Percentiles rank a stretch among this genome's conserved stretches.
Conservation (phyloP, 2,113 vertebrate species). For the Mungos mungo region DNA sequence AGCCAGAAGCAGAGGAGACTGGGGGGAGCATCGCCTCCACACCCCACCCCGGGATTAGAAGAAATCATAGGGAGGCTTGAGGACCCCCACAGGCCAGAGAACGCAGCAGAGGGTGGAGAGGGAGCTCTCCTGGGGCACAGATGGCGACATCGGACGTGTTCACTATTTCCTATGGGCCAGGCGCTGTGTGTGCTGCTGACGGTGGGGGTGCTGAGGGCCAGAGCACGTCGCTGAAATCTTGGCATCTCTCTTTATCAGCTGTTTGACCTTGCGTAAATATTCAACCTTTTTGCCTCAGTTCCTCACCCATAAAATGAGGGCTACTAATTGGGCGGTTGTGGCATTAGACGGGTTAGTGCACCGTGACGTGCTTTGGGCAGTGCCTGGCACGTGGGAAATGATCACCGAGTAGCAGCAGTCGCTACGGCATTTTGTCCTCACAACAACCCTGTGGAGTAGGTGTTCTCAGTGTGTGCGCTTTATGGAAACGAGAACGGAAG, state of each 20-base stretch:
- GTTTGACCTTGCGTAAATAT: background rate
- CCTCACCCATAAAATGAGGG: background rate
- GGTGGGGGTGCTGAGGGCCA: rapidly evolving
- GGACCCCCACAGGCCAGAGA: background rate
- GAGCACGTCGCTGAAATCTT: background rate
- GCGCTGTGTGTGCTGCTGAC: rapidly evolving
- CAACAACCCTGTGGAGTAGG: rapidly evolving
- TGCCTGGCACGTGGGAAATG: background rate
- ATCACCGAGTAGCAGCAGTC: background rate
- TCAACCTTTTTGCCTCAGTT: background rate
- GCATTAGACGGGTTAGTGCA: background rate
- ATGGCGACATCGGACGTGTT: rapidly evolving
- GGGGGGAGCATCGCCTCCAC: rapidly evolving
- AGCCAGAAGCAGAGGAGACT: background rate
- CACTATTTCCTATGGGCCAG: background rate
- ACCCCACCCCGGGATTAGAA: background rate
- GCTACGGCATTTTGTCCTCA: background rate
- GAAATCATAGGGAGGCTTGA: rapidly evolving
- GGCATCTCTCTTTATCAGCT: background rate
- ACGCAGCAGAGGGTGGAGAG: rapidly evolving
- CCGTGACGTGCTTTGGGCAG: background rate
- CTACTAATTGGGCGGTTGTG: background rate
- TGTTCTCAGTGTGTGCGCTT: background rate
- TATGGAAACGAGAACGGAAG: background rate
- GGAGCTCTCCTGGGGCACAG: background rate